phyloP scores from a whole-genome alignment of 2,113 vertebrate genomes.

The Cygnus atratus region DNA sequence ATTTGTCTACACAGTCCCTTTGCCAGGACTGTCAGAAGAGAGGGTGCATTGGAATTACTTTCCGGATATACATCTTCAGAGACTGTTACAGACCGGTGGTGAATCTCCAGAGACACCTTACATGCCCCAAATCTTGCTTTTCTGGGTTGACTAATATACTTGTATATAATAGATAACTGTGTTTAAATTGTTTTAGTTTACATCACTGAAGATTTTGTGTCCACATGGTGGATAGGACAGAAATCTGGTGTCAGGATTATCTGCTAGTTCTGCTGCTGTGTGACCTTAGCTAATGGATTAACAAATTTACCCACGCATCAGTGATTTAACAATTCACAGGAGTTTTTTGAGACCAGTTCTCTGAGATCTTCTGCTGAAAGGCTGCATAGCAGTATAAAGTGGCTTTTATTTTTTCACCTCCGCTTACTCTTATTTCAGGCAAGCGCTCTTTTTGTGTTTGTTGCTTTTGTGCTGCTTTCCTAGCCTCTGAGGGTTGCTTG shows the following conservation, averaged over 20 bases:
- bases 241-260: slow-evolving; percentile 51
- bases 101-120: neutral
- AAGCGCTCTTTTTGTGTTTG: neutral
- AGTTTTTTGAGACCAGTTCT: neutral
- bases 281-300: slow-evolving; percentile 61
- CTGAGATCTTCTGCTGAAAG: neutral
- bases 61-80: neutral
- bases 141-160: neutral
- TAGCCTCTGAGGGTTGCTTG: neutral
- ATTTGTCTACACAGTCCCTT: neutral
- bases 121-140: neutral
- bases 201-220: slow-evolving; percentile 38
- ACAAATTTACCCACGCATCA: slow-evolving; percentile 53
- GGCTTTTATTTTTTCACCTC: neutral
- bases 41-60: neutral
- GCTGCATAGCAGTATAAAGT: neutral
- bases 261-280: slow-evolving; percentile 42
- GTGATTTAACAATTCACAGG: slow-evolving; percentile 27
- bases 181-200: slow-evolving; percentile 1
- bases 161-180: neutral
- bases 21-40: neutral
- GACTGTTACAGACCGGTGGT: neutral
- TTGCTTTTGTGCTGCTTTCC: neutral
- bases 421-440: neutral
- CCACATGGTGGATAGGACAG: slow-evolving; percentile 3